Evolutionary conservation across 2,113 vertebrate species (phyloP).

Genomic region (Tetrax tetrax): DNA sequence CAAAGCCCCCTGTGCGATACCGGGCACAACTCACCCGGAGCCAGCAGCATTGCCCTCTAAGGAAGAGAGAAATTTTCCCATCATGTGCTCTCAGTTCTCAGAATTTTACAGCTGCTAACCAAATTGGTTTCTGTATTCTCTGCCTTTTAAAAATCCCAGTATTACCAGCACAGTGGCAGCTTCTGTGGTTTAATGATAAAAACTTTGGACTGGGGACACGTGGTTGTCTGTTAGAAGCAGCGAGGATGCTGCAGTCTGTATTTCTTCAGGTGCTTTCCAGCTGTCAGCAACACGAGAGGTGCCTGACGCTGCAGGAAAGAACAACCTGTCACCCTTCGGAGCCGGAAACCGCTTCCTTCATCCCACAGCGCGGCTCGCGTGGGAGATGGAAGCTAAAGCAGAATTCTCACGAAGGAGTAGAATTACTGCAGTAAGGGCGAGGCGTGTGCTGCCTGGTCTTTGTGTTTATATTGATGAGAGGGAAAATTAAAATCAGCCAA

Average conservation of each 20-base stretch:
- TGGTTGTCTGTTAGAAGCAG: background rate
- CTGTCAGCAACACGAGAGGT: background rate
- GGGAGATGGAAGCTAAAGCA: background rate
- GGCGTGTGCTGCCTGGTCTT: background rate
- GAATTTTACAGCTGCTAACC: background rate
- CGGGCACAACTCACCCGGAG: background rate
- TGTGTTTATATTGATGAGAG: background rate
- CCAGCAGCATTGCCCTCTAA: background rate
- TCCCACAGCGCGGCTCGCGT: background rate
- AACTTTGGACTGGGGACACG: background rate
- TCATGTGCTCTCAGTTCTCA: background rate
- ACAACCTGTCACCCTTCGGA: conserved; percentile 3
- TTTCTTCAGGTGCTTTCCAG: background rate
- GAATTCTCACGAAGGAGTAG: background rate
- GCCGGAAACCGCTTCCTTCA: background rate
- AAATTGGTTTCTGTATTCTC: background rate
- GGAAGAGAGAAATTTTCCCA: background rate
- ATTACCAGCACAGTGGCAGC: background rate
- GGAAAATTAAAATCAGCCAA: background rate
- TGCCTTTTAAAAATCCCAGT: background rate
- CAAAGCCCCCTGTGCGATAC: background rate
- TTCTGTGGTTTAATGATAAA: background rate
- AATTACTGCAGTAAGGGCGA: background rate
- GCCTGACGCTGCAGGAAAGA: background rate
- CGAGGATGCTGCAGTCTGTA: background rate